These are phyloP conservation scores for Ictalurus furcatus DNA, from an alignment of 2,113 vertebrate genomes.

Conservation along the genomic window DNA sequence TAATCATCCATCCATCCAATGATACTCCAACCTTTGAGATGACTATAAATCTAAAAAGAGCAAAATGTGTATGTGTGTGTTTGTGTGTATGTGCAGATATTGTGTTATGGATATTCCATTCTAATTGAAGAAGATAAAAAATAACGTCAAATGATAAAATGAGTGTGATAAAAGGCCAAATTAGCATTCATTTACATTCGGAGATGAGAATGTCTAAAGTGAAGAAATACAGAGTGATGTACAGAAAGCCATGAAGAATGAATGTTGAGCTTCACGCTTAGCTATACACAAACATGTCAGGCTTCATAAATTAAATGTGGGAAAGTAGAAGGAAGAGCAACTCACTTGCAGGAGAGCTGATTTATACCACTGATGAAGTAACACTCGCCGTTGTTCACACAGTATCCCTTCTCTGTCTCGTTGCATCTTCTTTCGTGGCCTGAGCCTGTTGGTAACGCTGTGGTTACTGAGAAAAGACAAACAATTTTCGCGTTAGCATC, in stretches of 20 bases:
- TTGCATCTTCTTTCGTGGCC: constrained; percentile 95
- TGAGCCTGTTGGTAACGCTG: constrained; percentile 87
- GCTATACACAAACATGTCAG: neutral
- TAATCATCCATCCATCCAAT: constrained; percentile 1
- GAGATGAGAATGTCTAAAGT: neutral
- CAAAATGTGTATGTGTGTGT: neutral
- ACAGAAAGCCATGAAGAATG: neutral
- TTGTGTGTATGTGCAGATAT: neutral
- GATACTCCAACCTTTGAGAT: neutral
- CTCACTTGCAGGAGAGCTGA: constrained; percentile 97
- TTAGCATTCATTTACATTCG: neutral
- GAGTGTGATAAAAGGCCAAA: neutral
- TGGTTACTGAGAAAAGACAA: constrained; percentile 79
- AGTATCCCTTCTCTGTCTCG: constrained; percentile 92
- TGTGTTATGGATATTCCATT: neutral
- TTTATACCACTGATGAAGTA: constrained; percentile 98
- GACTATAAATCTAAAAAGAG: neutral
- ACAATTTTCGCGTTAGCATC: constrained; percentile 22
- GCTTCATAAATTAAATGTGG: neutral
- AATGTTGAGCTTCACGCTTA: neutral
- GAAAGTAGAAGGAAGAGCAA: constrained; percentile 56
- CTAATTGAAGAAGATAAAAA: neutral
- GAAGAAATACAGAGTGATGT: neutral
- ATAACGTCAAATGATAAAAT: neutral
- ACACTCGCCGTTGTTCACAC: constrained; percentile 96